Evolutionary conservation across 2,113 vertebrate genomes (phyloP).

Genomic region (Nymphicus hollandicus): DNA sequence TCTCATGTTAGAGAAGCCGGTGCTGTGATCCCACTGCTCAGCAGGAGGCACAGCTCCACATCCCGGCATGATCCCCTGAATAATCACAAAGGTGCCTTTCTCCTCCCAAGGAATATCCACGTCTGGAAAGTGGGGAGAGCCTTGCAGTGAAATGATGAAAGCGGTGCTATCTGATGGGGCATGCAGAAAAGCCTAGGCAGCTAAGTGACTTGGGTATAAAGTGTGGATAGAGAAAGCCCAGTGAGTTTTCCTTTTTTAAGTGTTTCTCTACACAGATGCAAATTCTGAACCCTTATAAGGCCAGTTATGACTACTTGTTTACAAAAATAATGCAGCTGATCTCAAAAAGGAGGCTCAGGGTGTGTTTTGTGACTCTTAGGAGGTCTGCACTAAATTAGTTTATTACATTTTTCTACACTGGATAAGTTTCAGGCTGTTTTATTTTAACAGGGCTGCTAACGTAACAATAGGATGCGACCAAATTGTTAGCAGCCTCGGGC

Average conservation of each 20-base stretch:
- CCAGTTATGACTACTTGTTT: neutral
- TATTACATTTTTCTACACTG: neutral
- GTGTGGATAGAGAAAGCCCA: neutral
- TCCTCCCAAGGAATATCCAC: neutral
- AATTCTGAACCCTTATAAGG: neutral
- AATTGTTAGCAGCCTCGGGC: neutral
- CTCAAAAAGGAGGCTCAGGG: neutral
- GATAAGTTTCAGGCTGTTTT: neutral
- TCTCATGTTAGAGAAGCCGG: neutral
- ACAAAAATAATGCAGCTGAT: neutral
- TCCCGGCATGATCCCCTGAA: too few relatives aligned
- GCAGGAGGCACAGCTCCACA: neutral
- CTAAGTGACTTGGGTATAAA: neutral
- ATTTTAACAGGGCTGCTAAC: neutral
- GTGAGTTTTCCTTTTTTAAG: neutral
- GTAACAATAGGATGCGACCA: neutral
- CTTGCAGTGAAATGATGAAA: neutral
- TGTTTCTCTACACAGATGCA: neutral
- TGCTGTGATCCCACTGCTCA: neutral
- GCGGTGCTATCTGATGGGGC: neutral
- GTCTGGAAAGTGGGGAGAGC: neutral
- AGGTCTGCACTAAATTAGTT: neutral
- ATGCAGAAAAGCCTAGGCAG: neutral
- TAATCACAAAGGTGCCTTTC: neutral
- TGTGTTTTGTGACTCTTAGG: constrained; percentile 12